Conservation (phyloP, 2,113 vertebrate species). For the Callopanchax toddi region DNA sequence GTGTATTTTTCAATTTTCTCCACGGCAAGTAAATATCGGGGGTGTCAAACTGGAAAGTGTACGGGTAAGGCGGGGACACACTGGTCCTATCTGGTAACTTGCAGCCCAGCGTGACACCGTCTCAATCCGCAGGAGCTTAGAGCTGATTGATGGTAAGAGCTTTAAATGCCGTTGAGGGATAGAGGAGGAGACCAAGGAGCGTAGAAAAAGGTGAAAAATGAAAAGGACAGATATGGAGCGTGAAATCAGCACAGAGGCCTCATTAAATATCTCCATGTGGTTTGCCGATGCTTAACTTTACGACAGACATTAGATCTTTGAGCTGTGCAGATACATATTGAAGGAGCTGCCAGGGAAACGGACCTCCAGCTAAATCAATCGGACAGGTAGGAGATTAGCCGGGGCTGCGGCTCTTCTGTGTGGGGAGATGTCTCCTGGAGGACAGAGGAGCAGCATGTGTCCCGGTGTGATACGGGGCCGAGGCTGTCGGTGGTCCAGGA, state of each 20-base stretch:
- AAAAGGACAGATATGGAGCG: conserved; percentile 33
- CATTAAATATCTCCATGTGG: conserved; percentile 60
- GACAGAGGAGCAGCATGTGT: conserved; percentile 55
- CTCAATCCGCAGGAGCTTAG: conserved; percentile 52
- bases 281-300: conserved; percentile 57
- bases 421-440: conserved; percentile 14
- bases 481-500: conserved; percentile 42
- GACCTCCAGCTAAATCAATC: conserved; percentile 53
- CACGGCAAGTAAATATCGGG: conserved; percentile 55
- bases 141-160: conserved; percentile 65
- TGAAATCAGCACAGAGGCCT: conserved; percentile 54
- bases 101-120: conserved; percentile 60
- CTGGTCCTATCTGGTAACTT: conserved; percentile 58
- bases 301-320: conserved; percentile 56
- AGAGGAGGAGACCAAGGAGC: conserved; percentile 18
- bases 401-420: conserved; percentile 22
- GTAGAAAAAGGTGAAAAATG: neutral
- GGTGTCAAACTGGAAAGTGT: conserved; percentile 54
- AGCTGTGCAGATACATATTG: conserved; percentile 18
- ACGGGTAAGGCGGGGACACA: conserved; percentile 55
- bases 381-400: conserved; percentile 59
- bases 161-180: conserved; percentile 27
- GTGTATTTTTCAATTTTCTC: conserved; percentile 65
- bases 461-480: conserved; percentile 45
- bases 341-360: conserved; percentile 16